A percentile compares a stretch with the other conserved stretches of the same genome.
Evolutionary conservation across 2,113 vertebrate species (phyloP).

Genomic region (Odontesthes bonariensis): DNA sequence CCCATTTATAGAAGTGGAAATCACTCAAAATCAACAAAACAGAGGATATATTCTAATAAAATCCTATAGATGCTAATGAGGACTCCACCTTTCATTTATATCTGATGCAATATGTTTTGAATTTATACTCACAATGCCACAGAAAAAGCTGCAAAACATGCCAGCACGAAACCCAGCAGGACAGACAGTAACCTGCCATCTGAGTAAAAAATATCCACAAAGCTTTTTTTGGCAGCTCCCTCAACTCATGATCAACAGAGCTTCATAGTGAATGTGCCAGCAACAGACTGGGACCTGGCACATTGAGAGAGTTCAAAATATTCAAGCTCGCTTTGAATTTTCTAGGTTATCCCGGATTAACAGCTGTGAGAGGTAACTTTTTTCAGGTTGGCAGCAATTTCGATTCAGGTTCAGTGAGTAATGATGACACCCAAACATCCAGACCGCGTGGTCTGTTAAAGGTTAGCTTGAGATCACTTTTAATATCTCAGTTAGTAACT

Average conservation of each 20-base stretch:
- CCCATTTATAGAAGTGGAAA: neutral
- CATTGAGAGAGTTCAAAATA: slow-evolving; percentile 5
- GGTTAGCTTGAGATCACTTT: no score
- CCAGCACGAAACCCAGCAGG: slow-evolving; percentile 50
- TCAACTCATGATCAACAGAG: slow-evolving; percentile 15
- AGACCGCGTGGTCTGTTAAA: no score
- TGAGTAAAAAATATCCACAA: slow-evolving; percentile 42
- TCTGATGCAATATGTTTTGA: slow-evolving; percentile 2
- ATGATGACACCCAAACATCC: no score
- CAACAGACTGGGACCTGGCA: slow-evolving; percentile 30
- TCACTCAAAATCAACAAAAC: slow-evolving; percentile 5
- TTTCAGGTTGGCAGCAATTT: slow-evolving; percentile 2
- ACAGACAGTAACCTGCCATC: slow-evolving; percentile 31
- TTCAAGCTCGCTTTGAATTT: slow-evolving; percentile 20
- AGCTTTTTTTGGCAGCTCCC: slow-evolving; percentile 49
- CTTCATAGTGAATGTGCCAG: slow-evolving; percentile 25
- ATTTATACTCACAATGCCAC: slow-evolving; percentile 13
- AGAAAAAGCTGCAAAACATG: slow-evolving; percentile 34
- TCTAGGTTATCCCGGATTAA: slow-evolving; percentile 26
- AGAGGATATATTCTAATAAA: slow-evolving; percentile 4
- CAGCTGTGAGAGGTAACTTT: neutral
- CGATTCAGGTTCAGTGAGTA: no score
- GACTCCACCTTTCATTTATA: slow-evolving; percentile 15
- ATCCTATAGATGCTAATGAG: slow-evolving; percentile 2
- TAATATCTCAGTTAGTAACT: no score